Base-by-base conservation (phyloP, 2,888 invertebrate species). In the Eurytoma californica region DNA sequence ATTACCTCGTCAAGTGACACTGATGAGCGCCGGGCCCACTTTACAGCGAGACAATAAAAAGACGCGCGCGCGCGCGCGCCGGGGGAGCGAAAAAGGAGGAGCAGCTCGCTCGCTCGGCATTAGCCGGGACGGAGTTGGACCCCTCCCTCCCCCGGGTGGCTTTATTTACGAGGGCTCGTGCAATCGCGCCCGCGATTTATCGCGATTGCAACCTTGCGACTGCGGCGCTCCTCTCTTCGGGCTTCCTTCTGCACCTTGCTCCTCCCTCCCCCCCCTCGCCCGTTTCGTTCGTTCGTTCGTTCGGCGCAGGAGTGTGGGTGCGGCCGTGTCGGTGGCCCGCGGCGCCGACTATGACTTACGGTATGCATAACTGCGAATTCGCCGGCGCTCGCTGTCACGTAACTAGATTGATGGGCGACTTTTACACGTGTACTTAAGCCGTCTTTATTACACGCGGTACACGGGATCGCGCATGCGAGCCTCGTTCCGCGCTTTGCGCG, bases 121-220 rank as follows among this genome's bases (percentile, higher is more conserved):
- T 47, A 39, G 68, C 14, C 5, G 13, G 39, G 39, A 39, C 39
- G 39, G 7, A 1, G 39, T 39, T 39, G 39, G 39, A 24, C 39
- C 39, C 39, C 9, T 39, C 39, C 39, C 39, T 9, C 7, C 39
- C 9, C 7, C 39, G 39, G 24, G 1, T 9, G 3, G 81, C 84
- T 86, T 86, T 86, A 86, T 86, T 87, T 87, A 87, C 86, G 86
- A 84, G 82, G 39, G 82, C 79, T 63, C 24, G 77, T 77, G 86
- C 83, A 84, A 84, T 85, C 84, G 83, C 86, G 85, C 82, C 83
- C 16, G 85, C 86, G 84, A 87, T 87, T 87, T 88, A 87, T 87
- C 84, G 85, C 86, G 87, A 88, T 87, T 87, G 85, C 86, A 85
- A 85, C 80, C 86, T 86, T 86, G 53, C 53, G 12, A 20, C 67